phyloP scores from a whole-genome alignment of 2,113 vertebrate species.

The Spea multiplicata region DNA sequence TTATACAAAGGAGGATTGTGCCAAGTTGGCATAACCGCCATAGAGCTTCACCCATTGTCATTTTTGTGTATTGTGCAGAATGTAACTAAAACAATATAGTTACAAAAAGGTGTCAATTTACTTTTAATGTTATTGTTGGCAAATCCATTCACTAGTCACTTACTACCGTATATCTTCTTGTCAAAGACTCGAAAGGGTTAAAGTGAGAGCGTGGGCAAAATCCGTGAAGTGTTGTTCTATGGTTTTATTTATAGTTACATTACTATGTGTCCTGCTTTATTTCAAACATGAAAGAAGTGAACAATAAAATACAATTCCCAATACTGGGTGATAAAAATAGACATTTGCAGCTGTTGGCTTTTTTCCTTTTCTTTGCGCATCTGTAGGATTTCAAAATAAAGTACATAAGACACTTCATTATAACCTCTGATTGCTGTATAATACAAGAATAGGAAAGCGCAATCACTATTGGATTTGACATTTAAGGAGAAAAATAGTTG shows the following conservation, averaged over 20 bases:
- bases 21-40: too few relatives aligned
- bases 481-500: slow-evolving; percentile 38
- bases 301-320: slow-evolving; percentile 26
- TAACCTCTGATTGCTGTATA: slow-evolving; percentile 18
- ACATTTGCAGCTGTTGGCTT: slow-evolving; percentile 37
- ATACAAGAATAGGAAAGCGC: background rate
- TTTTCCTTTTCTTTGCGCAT: slow-evolving; percentile 7
- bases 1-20: too few relatives aligned
- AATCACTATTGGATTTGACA: slow-evolving; percentile 27
- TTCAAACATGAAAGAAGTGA: slow-evolving; percentile 35
- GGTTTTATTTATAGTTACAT: slow-evolving; percentile 11
- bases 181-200: too few relatives aligned
- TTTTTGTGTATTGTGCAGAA: too few relatives aligned
- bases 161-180: too few relatives aligned
- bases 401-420: slow-evolving; percentile 29
- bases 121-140: too few relatives aligned
- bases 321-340: slow-evolving; percentile 38
- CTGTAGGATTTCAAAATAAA: slow-evolving; percentile 30
- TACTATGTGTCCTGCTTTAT: slow-evolving; percentile 30
- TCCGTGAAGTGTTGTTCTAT: background rate
- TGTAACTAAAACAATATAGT: too few relatives aligned
- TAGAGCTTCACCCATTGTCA: too few relatives aligned
- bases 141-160: too few relatives aligned
- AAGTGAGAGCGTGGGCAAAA: too few relatives aligned
- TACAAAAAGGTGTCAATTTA: too few relatives aligned